Evolutionary conservation across 2,797 vertebrate genomes (phyloP), one percentile per base, ranked within the genome.

Genomic region (Serranus cabrilla): DNA sequence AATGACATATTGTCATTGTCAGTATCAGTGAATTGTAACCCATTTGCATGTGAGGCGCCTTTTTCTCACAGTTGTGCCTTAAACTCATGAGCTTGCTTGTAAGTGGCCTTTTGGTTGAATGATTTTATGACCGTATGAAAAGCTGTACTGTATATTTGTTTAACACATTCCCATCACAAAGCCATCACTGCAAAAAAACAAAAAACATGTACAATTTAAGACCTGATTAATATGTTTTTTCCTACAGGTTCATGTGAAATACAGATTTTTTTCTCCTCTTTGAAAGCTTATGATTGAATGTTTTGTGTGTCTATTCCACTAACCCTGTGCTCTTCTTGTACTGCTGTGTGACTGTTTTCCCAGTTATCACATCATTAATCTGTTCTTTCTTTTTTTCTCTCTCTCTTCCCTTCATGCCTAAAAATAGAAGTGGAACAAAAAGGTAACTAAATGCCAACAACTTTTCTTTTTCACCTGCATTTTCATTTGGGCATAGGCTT

Each of bases 381-480:
- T 90, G 86, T 89, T 91, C 79, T 93, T 76, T 94, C 68, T 91
- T 77, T 73, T 86, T 68, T 89, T 89, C n/a, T 93, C 74, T 90
- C 56, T 92, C 75, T 93, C 86, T 89, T 87, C 83, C 80, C 94
- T 51, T 90, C 94, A 95, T 93, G 94, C 94, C 93, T 97, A 96
- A 97, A 90, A 95, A 95, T 98, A 99, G 98, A 99, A 99, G 98
- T 99, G 97, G 98, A 99, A 96, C 98, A 99, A 97, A 99, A 99
- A 99, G 98, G 98, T 99, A 99, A 99, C 96, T 97, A 97, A 97
- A 96, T 96, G 94, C 95, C 94, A 95, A 97, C 88, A 95, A 90
- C 89, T 92, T 89, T 86, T 68, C 47, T 74, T 78, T 42, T 67
- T 82, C 86, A 87, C 71, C 47, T 88, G 67, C 69, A 84, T 83